These are phyloP conservation scores for Garrulus glandarius DNA, from an alignment of 2,797 vertebrate species.

Conservation along the genomic window DNA sequence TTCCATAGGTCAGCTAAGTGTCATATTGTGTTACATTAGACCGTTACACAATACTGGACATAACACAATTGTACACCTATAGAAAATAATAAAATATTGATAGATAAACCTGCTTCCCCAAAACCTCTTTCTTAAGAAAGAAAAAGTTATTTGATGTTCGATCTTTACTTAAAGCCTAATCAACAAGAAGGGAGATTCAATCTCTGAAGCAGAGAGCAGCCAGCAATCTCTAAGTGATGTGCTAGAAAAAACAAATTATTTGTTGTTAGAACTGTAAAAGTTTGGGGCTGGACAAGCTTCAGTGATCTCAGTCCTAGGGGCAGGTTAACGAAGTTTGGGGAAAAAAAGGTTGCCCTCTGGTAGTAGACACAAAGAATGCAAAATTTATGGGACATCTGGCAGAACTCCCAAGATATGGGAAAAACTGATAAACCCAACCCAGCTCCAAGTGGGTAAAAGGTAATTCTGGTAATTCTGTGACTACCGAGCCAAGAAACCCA, in stretches of 20 bases:
- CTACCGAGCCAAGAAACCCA: background rate
- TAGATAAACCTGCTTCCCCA: background rate
- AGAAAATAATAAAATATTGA: background rate
- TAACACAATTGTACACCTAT: accelerated
- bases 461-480: background rate
- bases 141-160: background rate
- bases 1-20: background rate
- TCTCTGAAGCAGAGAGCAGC: background rate
- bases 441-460: background rate
- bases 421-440: background rate
- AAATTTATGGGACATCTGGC: background rate
- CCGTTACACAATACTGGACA: background rate
- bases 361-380: background rate
- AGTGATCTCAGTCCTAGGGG: background rate
- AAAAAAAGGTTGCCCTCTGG: background rate
- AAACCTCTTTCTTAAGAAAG: background rate
- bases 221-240: background rate
- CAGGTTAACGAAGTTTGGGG: background rate
- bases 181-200: background rate
- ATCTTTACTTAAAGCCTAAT: background rate
- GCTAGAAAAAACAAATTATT: background rate
- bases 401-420: background rate
- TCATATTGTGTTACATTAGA: background rate
- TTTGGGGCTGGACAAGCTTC: background rate
- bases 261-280: background rate